Evolutionary conservation across 2,888 invertebrate species (phyloP).

Genomic region (Lasioglossum marginatum): DNA sequence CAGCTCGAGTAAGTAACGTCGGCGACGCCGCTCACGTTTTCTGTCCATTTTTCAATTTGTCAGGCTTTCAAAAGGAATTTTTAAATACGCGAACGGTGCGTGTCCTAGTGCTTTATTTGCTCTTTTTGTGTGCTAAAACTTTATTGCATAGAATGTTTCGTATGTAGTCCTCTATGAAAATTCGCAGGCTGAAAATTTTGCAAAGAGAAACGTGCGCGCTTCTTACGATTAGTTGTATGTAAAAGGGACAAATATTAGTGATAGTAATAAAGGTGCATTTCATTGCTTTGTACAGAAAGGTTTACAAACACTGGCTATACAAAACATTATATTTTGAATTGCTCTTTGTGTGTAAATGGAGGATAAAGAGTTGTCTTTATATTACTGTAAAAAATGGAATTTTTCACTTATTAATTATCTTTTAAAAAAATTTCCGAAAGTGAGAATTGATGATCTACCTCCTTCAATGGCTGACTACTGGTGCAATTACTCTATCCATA

Average conservation of each 20-base stretch:
- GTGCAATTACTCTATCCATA: not conserved
- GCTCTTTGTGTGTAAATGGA: not conserved
- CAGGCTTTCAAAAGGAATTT: conserved; percentile 12
- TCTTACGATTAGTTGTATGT: not conserved
- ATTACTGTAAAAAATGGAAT: too few species aligned
- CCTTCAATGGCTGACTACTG: too few species aligned
- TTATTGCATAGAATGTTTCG: not conserved
- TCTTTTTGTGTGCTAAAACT: not conserved
- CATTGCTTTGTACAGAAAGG: not conserved
- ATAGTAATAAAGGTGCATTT: not conserved
- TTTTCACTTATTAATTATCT: too few species aligned
- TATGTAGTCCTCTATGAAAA: not conserved
- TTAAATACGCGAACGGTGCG: conserved; percentile 8
- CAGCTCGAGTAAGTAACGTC: not conserved
- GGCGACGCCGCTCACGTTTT: not conserved
- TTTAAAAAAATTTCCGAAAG: too few species aligned
- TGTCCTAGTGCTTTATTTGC: not conserved
- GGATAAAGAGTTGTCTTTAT: too few species aligned
- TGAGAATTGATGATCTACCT: too few species aligned
- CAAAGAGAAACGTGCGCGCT: not conserved
- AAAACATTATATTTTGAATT: not conserved
- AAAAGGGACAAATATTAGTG: not conserved
- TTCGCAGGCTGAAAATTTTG: not conserved
- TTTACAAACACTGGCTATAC: not conserved
- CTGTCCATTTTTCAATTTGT: conserved; percentile 5